Conservation (phyloP, 2,797 vertebrate species). For the Ctenosaura bakeri region DNA sequence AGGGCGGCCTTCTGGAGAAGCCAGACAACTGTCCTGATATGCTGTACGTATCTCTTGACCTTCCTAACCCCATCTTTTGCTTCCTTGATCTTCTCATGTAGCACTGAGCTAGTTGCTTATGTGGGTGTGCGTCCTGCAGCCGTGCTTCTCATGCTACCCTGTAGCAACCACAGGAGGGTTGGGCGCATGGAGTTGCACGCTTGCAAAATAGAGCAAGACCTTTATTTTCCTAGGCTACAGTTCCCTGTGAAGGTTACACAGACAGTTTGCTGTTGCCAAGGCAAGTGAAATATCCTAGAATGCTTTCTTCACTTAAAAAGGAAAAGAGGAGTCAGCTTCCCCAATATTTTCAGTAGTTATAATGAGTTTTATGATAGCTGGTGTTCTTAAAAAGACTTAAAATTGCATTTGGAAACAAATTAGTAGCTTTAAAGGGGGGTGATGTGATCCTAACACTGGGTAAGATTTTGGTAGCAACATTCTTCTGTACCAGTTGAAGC, state of each 20-base stretch:
- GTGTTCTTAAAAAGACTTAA: no score
- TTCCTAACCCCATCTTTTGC: neutral
- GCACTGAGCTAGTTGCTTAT: neutral
- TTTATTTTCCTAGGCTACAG: neutral
- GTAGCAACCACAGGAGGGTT: no score
- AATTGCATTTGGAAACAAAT: no score
- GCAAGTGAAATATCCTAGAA: neutral
- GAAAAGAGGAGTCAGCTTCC: no score
- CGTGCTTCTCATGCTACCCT: no score
- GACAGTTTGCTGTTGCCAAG: no score
- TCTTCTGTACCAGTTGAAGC: no score
- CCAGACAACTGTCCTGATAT: constrained; percentile 98
- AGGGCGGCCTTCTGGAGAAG: constrained; percentile 97
- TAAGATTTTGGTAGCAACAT: no score
- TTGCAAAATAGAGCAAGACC: neutral
- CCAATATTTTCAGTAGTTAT: no score
- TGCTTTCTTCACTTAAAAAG: neutral
- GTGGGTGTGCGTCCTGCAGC: neutral
- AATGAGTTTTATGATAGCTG: no score
- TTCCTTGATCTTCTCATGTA: neutral
- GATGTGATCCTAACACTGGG: no score
- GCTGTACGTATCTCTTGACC: constrained; percentile 85
- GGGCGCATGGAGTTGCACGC: neutral
- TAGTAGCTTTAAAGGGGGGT: no score
- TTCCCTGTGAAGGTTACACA: neutral